Evolutionary conservation across 2,888 invertebrate genomes (phyloP).

Genomic region (Platerodrilus igneus): DNA sequence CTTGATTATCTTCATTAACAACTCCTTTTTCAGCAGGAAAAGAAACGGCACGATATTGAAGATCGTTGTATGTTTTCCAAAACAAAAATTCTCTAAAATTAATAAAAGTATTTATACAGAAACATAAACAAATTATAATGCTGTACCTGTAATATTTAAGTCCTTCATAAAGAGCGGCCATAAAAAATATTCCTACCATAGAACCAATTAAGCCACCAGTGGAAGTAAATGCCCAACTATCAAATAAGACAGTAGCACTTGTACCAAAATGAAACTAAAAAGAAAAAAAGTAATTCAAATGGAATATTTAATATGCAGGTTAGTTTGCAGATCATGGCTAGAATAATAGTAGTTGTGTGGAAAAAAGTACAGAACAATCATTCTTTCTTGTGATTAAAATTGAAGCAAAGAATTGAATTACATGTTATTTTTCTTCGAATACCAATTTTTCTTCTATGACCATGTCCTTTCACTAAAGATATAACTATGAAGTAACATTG

Average conservation of each 20-base stretch:
- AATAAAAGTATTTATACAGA: slow-evolving; percentile 5
- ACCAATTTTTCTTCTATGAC: no score
- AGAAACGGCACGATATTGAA: slow-evolving; percentile 82
- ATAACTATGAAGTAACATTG: no score
- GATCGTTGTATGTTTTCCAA: slow-evolving; percentile 80
- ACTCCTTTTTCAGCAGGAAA: slow-evolving; percentile 66
- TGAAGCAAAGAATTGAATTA: no score
- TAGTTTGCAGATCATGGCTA: no score
- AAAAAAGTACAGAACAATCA: no score
- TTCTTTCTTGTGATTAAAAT: no score
- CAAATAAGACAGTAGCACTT: slow-evolving; percentile 73
- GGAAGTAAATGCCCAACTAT: slow-evolving; percentile 73
- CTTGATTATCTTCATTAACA: slow-evolving; percentile 62
- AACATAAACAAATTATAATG: slow-evolving; percentile 6
- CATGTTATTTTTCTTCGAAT: no score
- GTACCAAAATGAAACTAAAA: slow-evolving; percentile 79
- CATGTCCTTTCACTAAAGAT: no score
- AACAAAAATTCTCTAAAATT: slow-evolving; percentile 70
- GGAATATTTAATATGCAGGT: no score
- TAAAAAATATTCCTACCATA: slow-evolving; percentile 84
- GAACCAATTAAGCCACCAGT: slow-evolving; percentile 79
- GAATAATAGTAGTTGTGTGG: no score
- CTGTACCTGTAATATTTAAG: slow-evolving; percentile 76
- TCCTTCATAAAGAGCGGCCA: slow-evolving; percentile 93
- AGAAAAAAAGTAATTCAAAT: no score